A percentile compares a stretch with the other conserved stretches of the same genome.
These are phyloP conservation scores for Dermolepida albohirtum DNA, from an alignment of 2,888 invertebrate genomes.

Conservation along the genomic window DNA sequence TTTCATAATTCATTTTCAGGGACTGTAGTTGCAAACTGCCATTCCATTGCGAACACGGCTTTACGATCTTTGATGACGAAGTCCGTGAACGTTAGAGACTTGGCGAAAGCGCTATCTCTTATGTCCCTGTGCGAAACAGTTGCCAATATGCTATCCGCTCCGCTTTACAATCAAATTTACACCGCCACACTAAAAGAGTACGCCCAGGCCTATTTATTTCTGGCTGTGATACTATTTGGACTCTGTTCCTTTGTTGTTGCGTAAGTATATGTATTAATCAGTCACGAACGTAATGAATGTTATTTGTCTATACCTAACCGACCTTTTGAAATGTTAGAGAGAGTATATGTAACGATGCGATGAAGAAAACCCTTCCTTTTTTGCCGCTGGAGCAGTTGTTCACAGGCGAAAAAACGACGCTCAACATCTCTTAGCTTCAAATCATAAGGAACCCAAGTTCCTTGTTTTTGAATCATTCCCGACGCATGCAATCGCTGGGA, in stretches of 20 bases:
- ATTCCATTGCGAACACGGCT: conserved; percentile 59
- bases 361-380: too few relatives aligned
- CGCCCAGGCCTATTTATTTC: conserved; percentile 71
- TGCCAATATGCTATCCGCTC: conserved; percentile 69
- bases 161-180: conserved; percentile 70
- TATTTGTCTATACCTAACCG: too few relatives aligned
- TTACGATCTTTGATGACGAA: conserved; percentile 63
- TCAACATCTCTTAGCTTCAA: too few relatives aligned
- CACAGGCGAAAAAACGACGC: too few relatives aligned
- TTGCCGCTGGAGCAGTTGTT: too few relatives aligned
- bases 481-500: too few relatives aligned
- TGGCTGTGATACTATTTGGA: conserved; percentile 59
- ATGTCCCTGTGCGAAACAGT: conserved; percentile 72
- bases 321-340: too few relatives aligned
- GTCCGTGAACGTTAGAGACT: conserved; percentile 60
- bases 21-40: conserved; percentile 59
- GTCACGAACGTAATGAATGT: too few relatives aligned
- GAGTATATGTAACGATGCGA: too few relatives aligned
- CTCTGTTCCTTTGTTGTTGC: conserved; percentile 41
- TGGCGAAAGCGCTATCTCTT: conserved; percentile 67
- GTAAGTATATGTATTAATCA: conserved; percentile 47
- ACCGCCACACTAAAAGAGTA: conserved; percentile 66
- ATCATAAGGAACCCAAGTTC: too few relatives aligned
- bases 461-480: too few relatives aligned
- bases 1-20: too few relatives aligned